Percentiles rank a stretch among this genome's conserved stretches.
These are phyloP conservation scores for Vesta saturnalis DNA, from an alignment of 2,888 invertebrate genomes.

Conservation along the genomic window DNA sequence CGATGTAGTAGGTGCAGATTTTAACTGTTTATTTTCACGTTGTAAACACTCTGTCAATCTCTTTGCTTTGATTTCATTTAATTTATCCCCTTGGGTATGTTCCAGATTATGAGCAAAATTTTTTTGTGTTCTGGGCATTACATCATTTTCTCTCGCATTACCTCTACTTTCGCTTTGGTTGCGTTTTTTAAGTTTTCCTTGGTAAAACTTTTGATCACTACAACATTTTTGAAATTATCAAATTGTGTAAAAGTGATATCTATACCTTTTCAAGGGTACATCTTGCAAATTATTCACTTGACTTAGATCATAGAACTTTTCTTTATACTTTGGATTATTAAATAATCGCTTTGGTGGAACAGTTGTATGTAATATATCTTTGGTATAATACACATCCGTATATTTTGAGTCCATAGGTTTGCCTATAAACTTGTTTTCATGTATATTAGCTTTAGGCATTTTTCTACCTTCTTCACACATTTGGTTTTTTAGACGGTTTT, in stretches of 20 bases:
- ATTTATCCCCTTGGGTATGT: conserved; percentile 65
- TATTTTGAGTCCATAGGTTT: too few relatives aligned
- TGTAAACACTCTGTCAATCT: neutral
- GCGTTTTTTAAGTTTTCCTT: conserved; percentile 5
- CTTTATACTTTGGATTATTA: conserved; percentile 3
- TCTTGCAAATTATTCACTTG: too few relatives aligned
- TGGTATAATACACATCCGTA: neutral
- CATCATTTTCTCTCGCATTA: neutral
- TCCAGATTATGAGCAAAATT: conserved; percentile 15
- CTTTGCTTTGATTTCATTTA: conserved; percentile 60
- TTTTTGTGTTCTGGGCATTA: conserved; percentile 3
- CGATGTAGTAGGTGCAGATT: neutral
- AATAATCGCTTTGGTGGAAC: neutral
- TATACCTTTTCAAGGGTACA: too few relatives aligned
- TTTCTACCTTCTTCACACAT: neutral
- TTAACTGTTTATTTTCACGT: neutral
- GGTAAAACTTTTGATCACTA: neutral
- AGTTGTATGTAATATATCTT: neutral
- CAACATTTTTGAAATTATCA: neutral
- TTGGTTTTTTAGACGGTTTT: too few relatives aligned
- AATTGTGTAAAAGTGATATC: neutral
- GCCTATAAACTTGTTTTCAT: neutral
- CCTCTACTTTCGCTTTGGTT: conserved; percentile 17
- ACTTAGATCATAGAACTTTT: too few relatives aligned
- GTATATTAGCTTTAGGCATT: neutral